These are phyloP conservation scores for Neomonachus schauinslandi DNA, from an alignment of 2,113 vertebrate species.

Conservation along the genomic window DNA sequence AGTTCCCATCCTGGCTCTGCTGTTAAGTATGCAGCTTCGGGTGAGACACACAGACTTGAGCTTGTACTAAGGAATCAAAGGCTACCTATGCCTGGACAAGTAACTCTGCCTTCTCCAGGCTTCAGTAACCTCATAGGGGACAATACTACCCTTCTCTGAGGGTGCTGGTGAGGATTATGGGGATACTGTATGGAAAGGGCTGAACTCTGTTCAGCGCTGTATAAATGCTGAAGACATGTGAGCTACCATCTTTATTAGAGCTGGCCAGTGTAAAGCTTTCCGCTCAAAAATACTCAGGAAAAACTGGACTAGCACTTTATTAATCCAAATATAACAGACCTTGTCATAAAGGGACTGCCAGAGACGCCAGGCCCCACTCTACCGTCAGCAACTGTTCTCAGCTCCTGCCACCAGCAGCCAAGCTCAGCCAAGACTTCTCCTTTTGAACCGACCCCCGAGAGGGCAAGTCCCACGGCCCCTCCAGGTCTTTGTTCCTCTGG, in stretches of 20 bases:
- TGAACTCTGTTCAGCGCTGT: neutral
- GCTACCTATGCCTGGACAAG: neutral
- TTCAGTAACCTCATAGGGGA: neutral
- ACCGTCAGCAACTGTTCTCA: neutral
- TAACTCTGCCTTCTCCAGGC: neutral
- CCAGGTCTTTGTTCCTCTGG: neutral
- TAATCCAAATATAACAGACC: slow-evolving; percentile 7
- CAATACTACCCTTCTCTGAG: neutral
- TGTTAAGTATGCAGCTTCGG: neutral
- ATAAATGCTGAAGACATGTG: neutral
- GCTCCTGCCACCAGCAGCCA: neutral
- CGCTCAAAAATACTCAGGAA: neutral
- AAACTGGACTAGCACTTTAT: slow-evolving; percentile 34
- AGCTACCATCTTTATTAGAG: neutral
- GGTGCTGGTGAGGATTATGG: neutral
- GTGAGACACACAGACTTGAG: neutral
- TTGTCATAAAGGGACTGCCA: slow-evolving; percentile 49
- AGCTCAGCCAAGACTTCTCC: slow-evolving; percentile 23
- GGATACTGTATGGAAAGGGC: neutral
- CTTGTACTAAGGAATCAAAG: neutral
- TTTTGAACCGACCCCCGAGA: neutral
- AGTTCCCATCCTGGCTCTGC: neutral
- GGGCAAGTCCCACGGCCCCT: slow-evolving; percentile 26
- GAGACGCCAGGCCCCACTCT: neutral
- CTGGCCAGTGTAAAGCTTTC: neutral